These are phyloP conservation scores for Copsychus sechellarum DNA, from an alignment of 2,113 vertebrate species.

Conservation along the genomic window DNA sequence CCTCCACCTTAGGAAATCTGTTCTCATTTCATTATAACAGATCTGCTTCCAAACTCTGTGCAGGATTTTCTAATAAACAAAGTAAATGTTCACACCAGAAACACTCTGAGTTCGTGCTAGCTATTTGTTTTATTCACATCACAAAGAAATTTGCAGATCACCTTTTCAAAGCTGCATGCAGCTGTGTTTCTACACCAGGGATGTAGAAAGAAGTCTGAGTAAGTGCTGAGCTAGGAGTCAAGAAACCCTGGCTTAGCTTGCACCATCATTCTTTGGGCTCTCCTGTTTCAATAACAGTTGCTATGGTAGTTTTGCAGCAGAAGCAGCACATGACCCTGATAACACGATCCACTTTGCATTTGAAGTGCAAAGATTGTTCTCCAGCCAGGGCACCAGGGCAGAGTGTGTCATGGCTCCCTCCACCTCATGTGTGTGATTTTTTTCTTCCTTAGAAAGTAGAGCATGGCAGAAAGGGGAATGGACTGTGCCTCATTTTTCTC, in stretches of 20 bases:
- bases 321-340: not conserved
- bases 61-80: constrained; percentile 31
- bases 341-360: not conserved
- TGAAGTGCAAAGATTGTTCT: not conserved
- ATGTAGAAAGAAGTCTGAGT: not conserved
- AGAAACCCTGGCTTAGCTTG: not conserved
- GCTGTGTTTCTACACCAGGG: not conserved
- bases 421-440: not conserved
- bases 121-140: constrained; percentile 45
- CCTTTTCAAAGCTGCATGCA: constrained; percentile 27
- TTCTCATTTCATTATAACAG: constrained; percentile 18
- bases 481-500: not conserved
- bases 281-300: not conserved
- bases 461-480: not conserved
- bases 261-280: not conserved
- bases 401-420: not conserved
- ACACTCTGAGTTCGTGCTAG: not conserved
- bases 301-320: not conserved
- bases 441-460: not conserved
- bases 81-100: constrained; percentile 19
- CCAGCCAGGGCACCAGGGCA: not conserved
- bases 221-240: not conserved
- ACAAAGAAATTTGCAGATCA: constrained; percentile 27
- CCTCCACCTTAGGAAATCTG: constrained; percentile 24
- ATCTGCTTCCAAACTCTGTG: not conserved